Evolutionary conservation across 2,888 invertebrate species (phyloP).

Genomic region (Syrista parreyssii): DNA sequence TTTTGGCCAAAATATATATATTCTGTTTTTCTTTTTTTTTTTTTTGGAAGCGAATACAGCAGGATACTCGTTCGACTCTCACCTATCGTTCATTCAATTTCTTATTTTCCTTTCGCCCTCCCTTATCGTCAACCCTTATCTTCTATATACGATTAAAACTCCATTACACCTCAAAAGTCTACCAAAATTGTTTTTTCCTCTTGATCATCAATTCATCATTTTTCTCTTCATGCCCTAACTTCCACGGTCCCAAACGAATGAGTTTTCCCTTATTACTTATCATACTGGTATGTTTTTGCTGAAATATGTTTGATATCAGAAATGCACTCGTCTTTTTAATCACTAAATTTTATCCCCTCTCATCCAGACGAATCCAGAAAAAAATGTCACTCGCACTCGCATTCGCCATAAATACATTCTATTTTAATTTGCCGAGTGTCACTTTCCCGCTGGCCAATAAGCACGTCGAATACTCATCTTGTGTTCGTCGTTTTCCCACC

Average conservation of each 20-base stretch:
- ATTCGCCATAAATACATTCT: no score
- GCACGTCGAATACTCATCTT: no score
- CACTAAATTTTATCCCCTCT: neutral
- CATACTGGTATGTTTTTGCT: conserved; percentile 2
- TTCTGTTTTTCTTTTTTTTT: neutral
- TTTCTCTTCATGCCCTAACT: neutral
- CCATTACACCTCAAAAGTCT: neutral
- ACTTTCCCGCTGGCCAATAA: no score
- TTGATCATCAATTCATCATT: neutral
- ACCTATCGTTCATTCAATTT: neutral
- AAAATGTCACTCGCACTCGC: no score
- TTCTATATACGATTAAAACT: neutral
- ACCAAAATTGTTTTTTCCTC: neutral
- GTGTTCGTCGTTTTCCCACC: no score
- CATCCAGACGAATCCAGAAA: neutral
- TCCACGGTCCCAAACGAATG: neutral
- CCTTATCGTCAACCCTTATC: neutral
- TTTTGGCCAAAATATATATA: neutral
- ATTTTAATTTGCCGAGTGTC: no score
- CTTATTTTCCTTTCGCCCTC: neutral
- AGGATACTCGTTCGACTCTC: neutral
- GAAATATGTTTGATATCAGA: neutral
- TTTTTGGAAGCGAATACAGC: neutral
- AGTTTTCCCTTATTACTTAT: neutral
- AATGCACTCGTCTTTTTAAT: neutral